Conservation (phyloP, 2,797 vertebrate genomes). For the Xenops minutus region DNA sequence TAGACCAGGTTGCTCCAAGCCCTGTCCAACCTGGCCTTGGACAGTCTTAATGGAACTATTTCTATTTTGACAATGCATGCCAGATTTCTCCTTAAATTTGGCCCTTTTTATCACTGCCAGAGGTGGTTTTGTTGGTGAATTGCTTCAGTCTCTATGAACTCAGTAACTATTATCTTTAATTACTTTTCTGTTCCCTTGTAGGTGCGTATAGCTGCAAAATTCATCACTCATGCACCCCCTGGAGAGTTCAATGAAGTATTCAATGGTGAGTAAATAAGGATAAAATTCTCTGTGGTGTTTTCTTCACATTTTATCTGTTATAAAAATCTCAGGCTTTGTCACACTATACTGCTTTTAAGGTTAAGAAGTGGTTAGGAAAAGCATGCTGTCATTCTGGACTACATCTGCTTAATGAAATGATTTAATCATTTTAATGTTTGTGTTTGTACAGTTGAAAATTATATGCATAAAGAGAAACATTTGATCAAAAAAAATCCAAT, state of each 20-base stretch:
- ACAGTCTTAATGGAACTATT: rapidly evolving
- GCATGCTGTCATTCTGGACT: neutral
- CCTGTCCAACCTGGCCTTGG: neutral
- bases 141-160: neutral
- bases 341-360: neutral
- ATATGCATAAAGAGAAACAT: neutral
- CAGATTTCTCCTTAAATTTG: neutral
- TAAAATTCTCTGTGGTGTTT: neutral
- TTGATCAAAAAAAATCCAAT: neutral
- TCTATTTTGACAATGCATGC: neutral
- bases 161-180: neutral
- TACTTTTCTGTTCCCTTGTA: slow-evolving; percentile 67
- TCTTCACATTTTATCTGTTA: neutral
- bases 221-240: slow-evolving; percentile 92
- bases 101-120: neutral
- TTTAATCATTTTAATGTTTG: neutral
- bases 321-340: neutral
- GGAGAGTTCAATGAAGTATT: slow-evolving; percentile 98
- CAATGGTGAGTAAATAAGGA: slow-evolving; percentile 83
- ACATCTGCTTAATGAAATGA: neutral
- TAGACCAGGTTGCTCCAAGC: neutral
- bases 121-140: neutral
- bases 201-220: slow-evolving; percentile 93
- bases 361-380: neutral
- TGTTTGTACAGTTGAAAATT: neutral